Evolutionary conservation across 2,888 invertebrate species (phyloP).

Genomic region (Torymus auratus): DNA sequence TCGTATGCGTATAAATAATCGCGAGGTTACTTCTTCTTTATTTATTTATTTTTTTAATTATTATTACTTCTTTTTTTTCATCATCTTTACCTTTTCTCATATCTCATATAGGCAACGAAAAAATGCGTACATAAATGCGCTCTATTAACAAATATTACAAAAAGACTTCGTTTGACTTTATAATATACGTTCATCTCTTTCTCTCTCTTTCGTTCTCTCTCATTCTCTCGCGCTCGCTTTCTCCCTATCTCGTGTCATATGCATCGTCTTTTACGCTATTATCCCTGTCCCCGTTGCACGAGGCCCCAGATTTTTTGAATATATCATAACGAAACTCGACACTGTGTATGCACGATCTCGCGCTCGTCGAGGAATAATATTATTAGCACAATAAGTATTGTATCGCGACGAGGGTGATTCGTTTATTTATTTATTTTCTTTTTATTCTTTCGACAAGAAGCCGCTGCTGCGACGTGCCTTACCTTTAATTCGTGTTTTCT

Average conservation of each 20-base stretch:
- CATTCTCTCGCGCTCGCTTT: background rate
- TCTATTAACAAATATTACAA: slow-evolving; percentile 69
- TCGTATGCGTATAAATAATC: slow-evolving; percentile 48
- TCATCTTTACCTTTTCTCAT: no score
- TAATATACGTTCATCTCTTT: background rate
- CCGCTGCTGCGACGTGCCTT: slow-evolving; percentile 50
- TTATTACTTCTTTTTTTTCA: slow-evolving; percentile 32
- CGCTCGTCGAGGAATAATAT: no score
- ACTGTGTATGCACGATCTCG: no score
- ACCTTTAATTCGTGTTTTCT: slow-evolving; percentile 8
- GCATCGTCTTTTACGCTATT: no score
- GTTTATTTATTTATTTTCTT: background rate
- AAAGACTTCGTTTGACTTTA: slow-evolving; percentile 60
- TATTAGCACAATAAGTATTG: no score
- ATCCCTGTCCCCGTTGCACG: no score
- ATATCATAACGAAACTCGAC: no score
- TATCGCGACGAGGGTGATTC: background rate
- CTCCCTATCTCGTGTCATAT: background rate
- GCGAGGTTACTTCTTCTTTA: slow-evolving; percentile 50
- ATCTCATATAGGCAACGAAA: slow-evolving; percentile 58
- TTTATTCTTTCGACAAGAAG: background rate
- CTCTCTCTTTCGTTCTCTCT: background rate
- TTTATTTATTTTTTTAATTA: slow-evolving; percentile 25
- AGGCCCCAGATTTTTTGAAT: no score
- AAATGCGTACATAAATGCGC: slow-evolving; percentile 73